Percentiles rank a stretch among this genome's conserved stretches.
Conservation (phyloP, 2,888 invertebrate genomes). For the Abscondita cerata region DNA sequence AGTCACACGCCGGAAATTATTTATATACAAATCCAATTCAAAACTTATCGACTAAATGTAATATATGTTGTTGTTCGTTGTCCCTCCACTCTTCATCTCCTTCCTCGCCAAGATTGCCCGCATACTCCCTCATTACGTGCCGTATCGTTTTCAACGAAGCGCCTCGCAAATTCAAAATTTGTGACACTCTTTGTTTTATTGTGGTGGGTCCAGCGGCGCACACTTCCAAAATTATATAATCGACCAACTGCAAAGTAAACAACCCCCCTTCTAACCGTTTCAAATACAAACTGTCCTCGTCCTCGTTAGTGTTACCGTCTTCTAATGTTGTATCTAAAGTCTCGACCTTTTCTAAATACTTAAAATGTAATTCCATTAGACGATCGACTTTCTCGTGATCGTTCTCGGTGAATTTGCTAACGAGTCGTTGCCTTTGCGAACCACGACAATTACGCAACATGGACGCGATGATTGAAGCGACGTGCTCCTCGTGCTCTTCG, state of each 20-base stretch:
- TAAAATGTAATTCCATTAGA: conserved; percentile 94
- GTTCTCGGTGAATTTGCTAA: conserved; percentile 97
- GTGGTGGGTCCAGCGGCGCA: conserved; percentile 73
- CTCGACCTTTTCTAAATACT: conserved; percentile 94
- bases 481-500: conserved; percentile 95
- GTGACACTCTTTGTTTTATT: conserved; percentile 85
- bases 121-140: conserved; percentile 95
- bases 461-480: conserved; percentile 90
- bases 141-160: conserved; percentile 92
- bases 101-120: conserved; percentile 92
- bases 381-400: conserved; percentile 98
- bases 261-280: conserved; percentile 91
- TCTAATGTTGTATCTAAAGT: conserved; percentile 81
- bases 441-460: conserved; percentile 93
- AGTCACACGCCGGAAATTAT: too few species aligned
- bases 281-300: conserved; percentile 86
- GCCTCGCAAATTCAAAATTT: conserved; percentile 87
- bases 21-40: too few species aligned
- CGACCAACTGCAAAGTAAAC: conserved; percentile 95
- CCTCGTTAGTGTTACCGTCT: conserved; percentile 56
- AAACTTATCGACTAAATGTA: conserved; percentile 93
- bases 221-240: conserved; percentile 85
- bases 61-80: conserved; percentile 89
- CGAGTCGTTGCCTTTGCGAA: conserved; percentile 85
- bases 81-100: conserved; percentile 85